phyloP scores from a whole-genome alignment of 2,888 invertebrate species.

The Leucania comma region DNA sequence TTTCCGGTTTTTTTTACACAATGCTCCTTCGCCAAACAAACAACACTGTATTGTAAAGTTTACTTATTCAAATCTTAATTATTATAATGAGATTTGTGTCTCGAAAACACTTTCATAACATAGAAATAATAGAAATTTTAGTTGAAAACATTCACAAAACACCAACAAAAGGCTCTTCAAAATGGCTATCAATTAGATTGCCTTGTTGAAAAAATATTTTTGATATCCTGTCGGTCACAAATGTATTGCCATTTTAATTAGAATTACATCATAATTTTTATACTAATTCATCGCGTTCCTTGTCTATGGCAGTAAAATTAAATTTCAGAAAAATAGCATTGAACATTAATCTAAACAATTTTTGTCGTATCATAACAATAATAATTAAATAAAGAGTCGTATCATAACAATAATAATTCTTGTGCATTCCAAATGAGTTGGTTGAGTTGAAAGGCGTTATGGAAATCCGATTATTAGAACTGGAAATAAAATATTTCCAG shows the following conservation, averaged over 20 bases:
- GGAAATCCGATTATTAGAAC: neutral
- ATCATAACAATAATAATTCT: neutral
- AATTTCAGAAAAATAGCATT: neutral
- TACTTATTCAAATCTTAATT: slow-evolving; percentile 67
- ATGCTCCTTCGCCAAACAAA: slow-evolving; percentile 83
- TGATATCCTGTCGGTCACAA: slow-evolving; percentile 87
- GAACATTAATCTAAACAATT: neutral
- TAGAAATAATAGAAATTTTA: slow-evolving; percentile 82
- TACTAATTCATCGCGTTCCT: slow-evolving; percentile 60
- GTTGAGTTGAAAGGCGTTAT: neutral
- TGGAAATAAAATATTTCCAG: too few relatives aligned
- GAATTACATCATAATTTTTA: slow-evolving; percentile 69
- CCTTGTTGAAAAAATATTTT: slow-evolving; percentile 87
- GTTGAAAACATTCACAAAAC: slow-evolving; percentile 91
- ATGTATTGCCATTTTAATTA: slow-evolving; percentile 87
- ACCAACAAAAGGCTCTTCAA: slow-evolving; percentile 91
- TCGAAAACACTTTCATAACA: slow-evolving; percentile 70
- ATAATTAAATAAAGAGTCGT: too few relatives aligned
- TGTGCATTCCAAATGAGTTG: neutral
- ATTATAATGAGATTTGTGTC: slow-evolving; percentile 64
- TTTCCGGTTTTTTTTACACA: slow-evolving; percentile 87
- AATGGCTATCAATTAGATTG: slow-evolving; percentile 90
- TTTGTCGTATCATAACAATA: too few relatives aligned
- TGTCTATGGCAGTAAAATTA: slow-evolving; percentile 73
- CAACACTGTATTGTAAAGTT: slow-evolving; percentile 74